Percentiles rank a stretch among this genome's conserved stretches.
phyloP scores from a whole-genome alignment of 2,888 invertebrate species.

The Sesamia inferens region DNA sequence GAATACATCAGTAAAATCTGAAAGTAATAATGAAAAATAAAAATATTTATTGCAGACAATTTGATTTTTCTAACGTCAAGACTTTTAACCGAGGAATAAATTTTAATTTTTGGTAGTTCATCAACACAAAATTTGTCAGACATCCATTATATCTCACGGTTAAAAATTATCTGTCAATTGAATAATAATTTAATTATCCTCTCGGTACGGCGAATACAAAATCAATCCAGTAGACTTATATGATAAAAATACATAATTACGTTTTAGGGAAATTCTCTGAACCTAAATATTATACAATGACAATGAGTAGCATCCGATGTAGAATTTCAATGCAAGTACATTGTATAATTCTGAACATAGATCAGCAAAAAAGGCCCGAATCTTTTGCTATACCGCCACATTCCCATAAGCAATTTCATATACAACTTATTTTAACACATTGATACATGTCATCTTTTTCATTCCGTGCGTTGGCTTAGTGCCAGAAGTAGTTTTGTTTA shows the following conservation, averaged over 20 bases:
- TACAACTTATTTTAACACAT: constrained; percentile 20
- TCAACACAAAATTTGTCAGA: too few species aligned
- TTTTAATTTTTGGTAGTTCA: too few species aligned
- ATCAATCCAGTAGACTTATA: not conserved
- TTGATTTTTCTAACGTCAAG: not conserved
- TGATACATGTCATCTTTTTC: not conserved
- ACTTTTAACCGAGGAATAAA: too few species aligned
- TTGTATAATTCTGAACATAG: not conserved
- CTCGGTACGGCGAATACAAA: not conserved
- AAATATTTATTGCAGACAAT: not conserved
- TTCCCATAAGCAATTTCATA: not conserved
- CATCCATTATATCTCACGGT: too few species aligned
- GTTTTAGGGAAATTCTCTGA: not conserved
- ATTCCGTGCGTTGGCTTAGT: constrained; percentile 2
- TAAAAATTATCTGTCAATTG: too few species aligned
- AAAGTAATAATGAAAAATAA: constrained; percentile 47
- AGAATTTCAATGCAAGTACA: not conserved
- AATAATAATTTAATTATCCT: not conserved
- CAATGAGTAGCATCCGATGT: not conserved
- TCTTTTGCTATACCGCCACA: not conserved
- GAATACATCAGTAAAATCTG: constrained; percentile 78
- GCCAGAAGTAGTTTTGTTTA: constrained; percentile 31
- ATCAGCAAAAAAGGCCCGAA: not conserved
- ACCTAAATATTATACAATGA: not conserved
- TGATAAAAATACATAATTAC: not conserved